Base-by-base conservation (phyloP, 2,888 invertebrate species). In the Noctua janthina region DNA sequence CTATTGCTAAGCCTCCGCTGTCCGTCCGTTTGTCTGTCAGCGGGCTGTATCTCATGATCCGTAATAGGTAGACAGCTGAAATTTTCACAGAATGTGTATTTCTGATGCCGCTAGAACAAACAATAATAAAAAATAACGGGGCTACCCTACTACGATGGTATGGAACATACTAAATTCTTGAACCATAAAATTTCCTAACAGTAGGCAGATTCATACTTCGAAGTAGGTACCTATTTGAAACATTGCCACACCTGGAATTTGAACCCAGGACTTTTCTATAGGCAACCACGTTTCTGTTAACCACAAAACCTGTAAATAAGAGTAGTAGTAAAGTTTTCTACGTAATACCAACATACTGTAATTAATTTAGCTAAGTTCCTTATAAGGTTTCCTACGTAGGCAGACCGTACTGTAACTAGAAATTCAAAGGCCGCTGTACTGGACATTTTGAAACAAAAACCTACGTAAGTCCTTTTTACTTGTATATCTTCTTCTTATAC, bases 301-400 rank as follows among this genome's bases (percentile, higher is more conserved):
- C 13, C 10, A 66, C 13, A n/a, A 66, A 51, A 35, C 67, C 35
- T 29, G 5, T 64, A 8, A 39, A n/a, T 56, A 39, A 59, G 10
- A 35, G 3, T 13, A 49, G 11, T 23, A 35, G 43, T 35, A 43
- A 74, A 2, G 15, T 20, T 69, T 4, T 54, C 43, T 1, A n/a
- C 23, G 29, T 51, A 68, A 15, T 17, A 17, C 8, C 68, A 68
- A 68, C 68, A 29, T 17, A 46, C 46, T 46, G 46, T 46, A 17
- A 23, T 20, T 43, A 20, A 56, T 35, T 46, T 51, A 29, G 56
- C 81, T 17, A 43, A 5, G 43, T 4, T 15, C 11, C 35, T 74
- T 46, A 5, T 81, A 82, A 49, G 81, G 76, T 43, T 76, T 81
- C 81, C 3, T 62, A 15, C 17, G 35, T 11, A 13, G 35, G 10